Evolutionary conservation across 2,888 invertebrate genomes (phyloP), one percentile per base, ranked within the genome.

Genomic region (Patella caerulea): DNA sequence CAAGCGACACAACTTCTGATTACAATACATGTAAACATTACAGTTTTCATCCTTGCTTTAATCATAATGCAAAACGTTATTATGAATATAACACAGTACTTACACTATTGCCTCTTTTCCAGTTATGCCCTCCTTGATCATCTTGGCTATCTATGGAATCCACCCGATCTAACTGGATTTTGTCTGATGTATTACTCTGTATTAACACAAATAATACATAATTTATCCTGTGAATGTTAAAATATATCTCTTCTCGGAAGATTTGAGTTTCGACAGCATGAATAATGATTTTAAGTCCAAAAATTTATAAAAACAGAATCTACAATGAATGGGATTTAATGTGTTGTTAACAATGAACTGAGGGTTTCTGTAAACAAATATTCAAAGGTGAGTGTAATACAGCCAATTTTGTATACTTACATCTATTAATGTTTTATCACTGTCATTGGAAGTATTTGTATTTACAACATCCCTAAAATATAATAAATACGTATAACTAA

Each of bases 81-180:
- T 9, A 45, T 45, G 45, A 45, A 7, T 0, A 45, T 45, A 45
- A 45, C 45, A 54, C 11, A 55, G 29, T 78, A 87, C 91, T 87
- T 90, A 93, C 93, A 85, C 93, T 93, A 86, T 93, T 93, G 82
- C 93, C 93, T 76, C 93, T 86, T 76, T 92, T 92, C 92, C 92
- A 93, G 55, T 83, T 86, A 77, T 87, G 86, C 19, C 86, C 86
- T n/a, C 85, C 78, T 0, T 84, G 84, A 59, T 90, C 90, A 77
- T 91, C 91, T 76, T 88, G 88, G 79, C 88, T 87, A 95, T 96
- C 96, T 89, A 96, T 95, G n/a, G 95, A 95, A 90, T 96, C 96
- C 5, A 96, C 94, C 74, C 96, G 93, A 78, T 92, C 93, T 17
- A 95, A 95, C 55, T 96, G 94, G 14, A 95, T 96, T 82, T 95